Evolutionary conservation across 2,113 vertebrate species (phyloP).

Genomic region (Prunella himalayana): DNA sequence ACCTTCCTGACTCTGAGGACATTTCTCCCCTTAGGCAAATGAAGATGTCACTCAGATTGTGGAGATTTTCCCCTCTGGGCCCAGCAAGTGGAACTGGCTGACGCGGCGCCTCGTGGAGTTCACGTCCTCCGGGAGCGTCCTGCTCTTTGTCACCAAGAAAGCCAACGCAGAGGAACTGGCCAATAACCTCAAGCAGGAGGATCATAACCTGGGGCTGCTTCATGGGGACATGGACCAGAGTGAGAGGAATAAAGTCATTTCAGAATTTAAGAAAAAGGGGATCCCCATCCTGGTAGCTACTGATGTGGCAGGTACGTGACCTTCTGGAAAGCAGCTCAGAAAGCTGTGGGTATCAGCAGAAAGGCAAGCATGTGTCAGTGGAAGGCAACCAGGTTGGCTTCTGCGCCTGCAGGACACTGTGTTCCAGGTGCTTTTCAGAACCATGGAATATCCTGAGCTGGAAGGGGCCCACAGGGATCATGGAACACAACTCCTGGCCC

Average conservation of each 20-base stretch:
- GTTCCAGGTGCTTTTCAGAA: background rate
- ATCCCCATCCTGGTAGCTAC: constrained; percentile 94
- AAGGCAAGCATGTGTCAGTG: background rate
- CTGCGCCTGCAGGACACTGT: background rate
- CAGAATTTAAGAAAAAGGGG: constrained; percentile 94
- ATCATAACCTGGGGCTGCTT: constrained; percentile 89
- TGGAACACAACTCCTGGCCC: background rate
- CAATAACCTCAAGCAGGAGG: constrained; percentile 90
- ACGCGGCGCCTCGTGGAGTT: constrained; percentile 92
- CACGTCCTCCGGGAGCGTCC: constrained; percentile 91
- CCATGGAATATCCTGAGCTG: background rate
- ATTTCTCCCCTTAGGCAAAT: constrained; percentile 81
- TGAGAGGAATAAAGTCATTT: constrained; percentile 98
- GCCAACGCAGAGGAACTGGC: constrained; percentile 93
- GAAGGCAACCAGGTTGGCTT: background rate
- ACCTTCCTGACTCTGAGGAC: background rate
- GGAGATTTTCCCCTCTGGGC: constrained; percentile 83
- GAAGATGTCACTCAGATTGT: constrained; percentile 97
- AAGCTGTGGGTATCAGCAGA: background rate
- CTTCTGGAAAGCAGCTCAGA: background rate
- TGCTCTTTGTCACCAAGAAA: constrained; percentile 97
- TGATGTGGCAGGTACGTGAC: constrained; percentile 89
- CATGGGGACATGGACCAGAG: constrained; percentile 99
- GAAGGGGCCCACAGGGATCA: background rate
- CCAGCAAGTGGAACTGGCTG: constrained; percentile 94